Percentiles rank a stretch among this genome's conserved stretches.
phyloP scores from a whole-genome alignment of 2,888 invertebrate species.

The Coelopa pilipes region DNA sequence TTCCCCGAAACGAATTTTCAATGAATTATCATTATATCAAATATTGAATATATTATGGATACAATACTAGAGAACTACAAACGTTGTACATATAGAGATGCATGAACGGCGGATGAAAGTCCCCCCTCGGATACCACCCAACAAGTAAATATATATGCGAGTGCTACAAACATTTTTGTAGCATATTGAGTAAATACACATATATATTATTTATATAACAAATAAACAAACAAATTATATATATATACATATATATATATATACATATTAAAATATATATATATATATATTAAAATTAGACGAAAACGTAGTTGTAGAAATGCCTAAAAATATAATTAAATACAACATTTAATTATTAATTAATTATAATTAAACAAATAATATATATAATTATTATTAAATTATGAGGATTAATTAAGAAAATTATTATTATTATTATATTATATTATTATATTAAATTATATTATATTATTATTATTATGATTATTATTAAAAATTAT shows the following conservation, averaged over 20 bases:
- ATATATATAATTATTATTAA: conserved; percentile 29
- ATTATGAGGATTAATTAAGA: conserved; percentile 38
- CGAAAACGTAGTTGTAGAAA: conserved; percentile 44
- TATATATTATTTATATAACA: conserved; percentile 40
- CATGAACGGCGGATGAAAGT: conserved; percentile 65
- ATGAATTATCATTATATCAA: conserved; percentile 17
- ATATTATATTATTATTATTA: conserved; percentile 42
- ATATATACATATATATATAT: conserved; percentile 32
- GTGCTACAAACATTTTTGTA: conserved; percentile 33
- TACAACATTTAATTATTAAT: conserved; percentile 39
- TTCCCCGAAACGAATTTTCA: neutral
- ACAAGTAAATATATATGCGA: conserved; percentile 31
- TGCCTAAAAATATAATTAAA: conserved; percentile 40
- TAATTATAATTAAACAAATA: conserved; percentile 37
- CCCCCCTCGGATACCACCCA: conserved; percentile 57
- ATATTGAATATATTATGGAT: conserved; percentile 19
- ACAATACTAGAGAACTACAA: conserved; percentile 8
- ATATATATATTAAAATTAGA: conserved; percentile 37
- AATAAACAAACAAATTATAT: conserved; percentile 32
- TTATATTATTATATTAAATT: conserved; percentile 42
- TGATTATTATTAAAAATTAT: conserved; percentile 47
- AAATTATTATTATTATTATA: conserved; percentile 33
- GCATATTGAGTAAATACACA: conserved; percentile 39
- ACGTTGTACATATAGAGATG: conserved; percentile 54
- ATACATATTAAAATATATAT: conserved; percentile 33